Percentiles rank a stretch among this genome's conserved stretches.
phyloP scores from a whole-genome alignment of 2,888 invertebrate genomes.

The Andrena praecox region DNA sequence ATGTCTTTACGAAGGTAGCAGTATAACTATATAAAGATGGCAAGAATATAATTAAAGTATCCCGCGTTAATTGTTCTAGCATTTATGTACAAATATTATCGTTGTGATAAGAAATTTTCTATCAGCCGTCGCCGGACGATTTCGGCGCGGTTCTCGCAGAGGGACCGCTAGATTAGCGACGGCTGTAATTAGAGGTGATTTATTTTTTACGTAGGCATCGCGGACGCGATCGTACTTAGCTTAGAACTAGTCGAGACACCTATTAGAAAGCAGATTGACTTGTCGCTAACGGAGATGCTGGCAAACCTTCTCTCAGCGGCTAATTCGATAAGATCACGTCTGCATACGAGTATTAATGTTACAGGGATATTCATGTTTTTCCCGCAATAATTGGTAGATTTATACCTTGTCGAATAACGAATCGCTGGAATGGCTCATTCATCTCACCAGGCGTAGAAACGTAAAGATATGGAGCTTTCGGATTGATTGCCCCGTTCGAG shows the following conservation, averaged over 20 bases:
- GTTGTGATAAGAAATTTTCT: conserved; percentile 62
- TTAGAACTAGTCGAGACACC: conserved; percentile 48
- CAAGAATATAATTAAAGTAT: not conserved
- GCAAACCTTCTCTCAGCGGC: conserved; percentile 86
- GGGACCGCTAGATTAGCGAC: conserved; percentile 17
- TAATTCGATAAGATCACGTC: conserved; percentile 70
- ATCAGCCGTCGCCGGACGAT: conserved; percentile 44
- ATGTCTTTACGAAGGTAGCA: not conserved
- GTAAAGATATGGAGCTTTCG: conserved; percentile 14
- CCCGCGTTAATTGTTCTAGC: conserved; percentile 43
- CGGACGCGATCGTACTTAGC: conserved; percentile 52
- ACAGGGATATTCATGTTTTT: conserved; percentile 52
- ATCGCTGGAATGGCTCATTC: conserved; percentile 30
- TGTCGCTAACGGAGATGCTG: conserved; percentile 82
- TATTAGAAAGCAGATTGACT: conserved; percentile 32
- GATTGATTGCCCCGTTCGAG: conserved; percentile 25
- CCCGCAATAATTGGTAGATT: conserved; percentile 67
- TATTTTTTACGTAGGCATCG: conserved; percentile 71
- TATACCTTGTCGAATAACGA: conserved; percentile 55
- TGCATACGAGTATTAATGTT: conserved; percentile 60
- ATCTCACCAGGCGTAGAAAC: conserved; percentile 1
- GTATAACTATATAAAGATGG: conserved; percentile 1
- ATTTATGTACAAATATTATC: conserved; percentile 62
- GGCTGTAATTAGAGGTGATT: conserved; percentile 65
- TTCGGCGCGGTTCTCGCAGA: not conserved